Conservation (phyloP, 2,888 invertebrate species). For the Drosophila nigricruria region DNA sequence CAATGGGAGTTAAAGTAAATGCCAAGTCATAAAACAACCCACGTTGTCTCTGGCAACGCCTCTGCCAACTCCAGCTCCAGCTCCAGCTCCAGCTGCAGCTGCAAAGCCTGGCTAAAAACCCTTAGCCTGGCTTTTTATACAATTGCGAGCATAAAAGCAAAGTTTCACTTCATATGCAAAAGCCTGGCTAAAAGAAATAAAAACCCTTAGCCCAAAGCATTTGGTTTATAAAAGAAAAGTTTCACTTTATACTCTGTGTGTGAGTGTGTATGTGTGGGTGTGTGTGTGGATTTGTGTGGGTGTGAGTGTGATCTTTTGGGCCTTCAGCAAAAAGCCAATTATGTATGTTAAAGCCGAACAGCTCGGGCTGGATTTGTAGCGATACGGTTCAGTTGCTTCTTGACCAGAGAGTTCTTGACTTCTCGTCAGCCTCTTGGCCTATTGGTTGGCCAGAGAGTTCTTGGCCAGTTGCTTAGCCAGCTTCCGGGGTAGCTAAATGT, state of each 20-base stretch:
- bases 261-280: neutral
- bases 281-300: neutral
- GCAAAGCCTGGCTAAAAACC: conserved; percentile 3
- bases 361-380: conserved; percentile 14
- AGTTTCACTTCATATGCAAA: conserved; percentile 62
- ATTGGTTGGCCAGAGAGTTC: neutral
- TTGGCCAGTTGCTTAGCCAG: neutral
- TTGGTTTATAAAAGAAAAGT: neutral
- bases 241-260: neutral
- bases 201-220: neutral
- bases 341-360: conserved; percentile 22
- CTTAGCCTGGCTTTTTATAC: conserved; percentile 53
- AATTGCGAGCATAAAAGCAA: conserved; percentile 57
- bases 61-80: neutral
- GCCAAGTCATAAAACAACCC: conserved; percentile 56
- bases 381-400: conserved; percentile 58
- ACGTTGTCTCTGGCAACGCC: neutral
- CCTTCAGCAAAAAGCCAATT: conserved; percentile 17
- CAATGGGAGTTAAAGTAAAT: conserved; percentile 20
- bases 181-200: neutral
- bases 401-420: conserved; percentile 16
- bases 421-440: conserved; percentile 34
- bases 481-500: neutral
- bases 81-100: conserved; percentile 8
- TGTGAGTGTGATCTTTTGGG: conserved; percentile 14